These are phyloP conservation scores for Lamellibrachia satsuma DNA, from an alignment of 2,888 invertebrate species.

Conservation along the genomic window DNA sequence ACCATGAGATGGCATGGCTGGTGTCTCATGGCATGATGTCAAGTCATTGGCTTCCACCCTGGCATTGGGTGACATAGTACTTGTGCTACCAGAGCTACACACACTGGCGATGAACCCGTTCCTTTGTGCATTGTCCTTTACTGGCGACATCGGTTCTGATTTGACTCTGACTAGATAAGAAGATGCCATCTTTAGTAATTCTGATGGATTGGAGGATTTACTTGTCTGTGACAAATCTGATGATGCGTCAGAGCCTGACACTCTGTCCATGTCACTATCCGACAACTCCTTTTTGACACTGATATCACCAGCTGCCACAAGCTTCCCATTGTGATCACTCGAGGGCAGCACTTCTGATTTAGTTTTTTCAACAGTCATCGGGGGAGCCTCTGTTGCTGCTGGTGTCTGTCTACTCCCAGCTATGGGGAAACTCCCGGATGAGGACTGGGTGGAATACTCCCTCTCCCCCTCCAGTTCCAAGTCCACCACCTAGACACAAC, in stretches of 20 bases:
- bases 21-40: neutral
- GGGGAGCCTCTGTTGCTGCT: neutral
- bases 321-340: neutral
- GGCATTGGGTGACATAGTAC: neutral
- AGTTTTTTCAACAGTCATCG: neutral
- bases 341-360: too few relatives aligned
- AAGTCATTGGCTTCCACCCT: neutral
- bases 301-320: neutral
- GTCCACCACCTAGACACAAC: constrained; percentile 32
- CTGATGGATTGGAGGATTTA: neutral
- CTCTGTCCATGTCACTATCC: neutral
- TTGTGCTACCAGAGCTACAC: neutral
- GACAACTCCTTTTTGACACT: neutral
- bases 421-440: neutral
- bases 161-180: neutral
- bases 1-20: neutral
- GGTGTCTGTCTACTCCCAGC: neutral
- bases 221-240: neutral
- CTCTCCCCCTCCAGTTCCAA: constrained; percentile 35
- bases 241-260: neutral
- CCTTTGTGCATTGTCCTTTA: neutral
- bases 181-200: neutral
- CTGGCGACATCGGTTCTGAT: neutral
- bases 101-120: neutral
- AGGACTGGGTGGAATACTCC: neutral